These are phyloP conservation scores for Aspidoscelis tigris DNA, from an alignment of 2,113 vertebrate species.

Conservation along the genomic window DNA sequence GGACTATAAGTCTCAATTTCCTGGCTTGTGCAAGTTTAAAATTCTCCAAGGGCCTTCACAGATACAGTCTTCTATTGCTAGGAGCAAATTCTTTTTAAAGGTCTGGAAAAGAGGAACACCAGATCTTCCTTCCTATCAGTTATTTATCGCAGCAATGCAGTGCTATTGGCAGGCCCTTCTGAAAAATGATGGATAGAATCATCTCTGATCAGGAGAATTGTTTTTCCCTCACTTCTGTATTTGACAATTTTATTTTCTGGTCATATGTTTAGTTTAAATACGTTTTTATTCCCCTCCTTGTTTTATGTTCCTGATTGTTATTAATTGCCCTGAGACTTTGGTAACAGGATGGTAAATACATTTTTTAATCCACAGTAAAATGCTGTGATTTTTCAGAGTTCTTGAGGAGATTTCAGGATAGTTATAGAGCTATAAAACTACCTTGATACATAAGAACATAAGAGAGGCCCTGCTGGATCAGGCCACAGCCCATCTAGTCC, in stretches of 20 bases:
- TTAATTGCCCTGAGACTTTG: too few relatives aligned
- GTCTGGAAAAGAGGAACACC: not conserved
- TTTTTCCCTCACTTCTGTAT: too few relatives aligned
- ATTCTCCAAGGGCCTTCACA: not conserved
- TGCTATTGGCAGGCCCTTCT: not conserved
- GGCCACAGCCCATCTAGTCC: too few relatives aligned
- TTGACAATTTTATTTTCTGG: too few relatives aligned
- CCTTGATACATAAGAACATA: not conserved
- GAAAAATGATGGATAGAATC: not conserved
- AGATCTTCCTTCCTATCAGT: not conserved
- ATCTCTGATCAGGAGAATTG: not conserved
- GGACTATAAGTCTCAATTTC: not conserved
- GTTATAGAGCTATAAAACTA: not conserved
- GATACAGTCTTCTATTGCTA: not conserved
- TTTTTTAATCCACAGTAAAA: too few relatives aligned
- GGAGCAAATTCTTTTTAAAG: not conserved
- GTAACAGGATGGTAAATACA: too few relatives aligned
- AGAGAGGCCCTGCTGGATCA: too few relatives aligned
- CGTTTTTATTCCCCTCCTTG: too few relatives aligned
- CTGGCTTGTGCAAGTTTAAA: not conserved
- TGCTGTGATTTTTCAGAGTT: not conserved
- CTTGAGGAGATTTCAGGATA: not conserved
- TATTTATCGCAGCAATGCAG: not conserved
- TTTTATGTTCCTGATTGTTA: too few relatives aligned
- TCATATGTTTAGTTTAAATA: too few relatives aligned